Conservation (phyloP, 2,888 invertebrate species). For the Rambutsinella grinnellia region DNA sequence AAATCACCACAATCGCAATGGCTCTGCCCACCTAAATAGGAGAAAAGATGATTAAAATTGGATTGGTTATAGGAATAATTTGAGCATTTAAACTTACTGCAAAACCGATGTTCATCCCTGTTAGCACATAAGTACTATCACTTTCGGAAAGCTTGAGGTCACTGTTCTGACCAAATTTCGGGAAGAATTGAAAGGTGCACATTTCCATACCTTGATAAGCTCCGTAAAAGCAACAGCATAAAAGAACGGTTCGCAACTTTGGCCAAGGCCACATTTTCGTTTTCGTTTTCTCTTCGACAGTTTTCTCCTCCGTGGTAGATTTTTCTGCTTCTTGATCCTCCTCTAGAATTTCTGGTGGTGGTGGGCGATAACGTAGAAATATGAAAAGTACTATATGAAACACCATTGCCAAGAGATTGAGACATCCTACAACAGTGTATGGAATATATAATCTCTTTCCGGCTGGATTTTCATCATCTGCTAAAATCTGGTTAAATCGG, state of each 20-base stretch:
- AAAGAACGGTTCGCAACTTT: constrained; percentile 18
- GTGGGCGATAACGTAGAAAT: constrained; percentile 34
- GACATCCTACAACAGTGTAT: constrained; percentile 28
- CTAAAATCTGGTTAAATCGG: neutral
- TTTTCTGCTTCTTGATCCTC: neutral
- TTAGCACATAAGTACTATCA: constrained; percentile 45
- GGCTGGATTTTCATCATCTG: neutral
- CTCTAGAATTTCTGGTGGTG: constrained; percentile 24
- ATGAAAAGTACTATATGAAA: constrained; percentile 39
- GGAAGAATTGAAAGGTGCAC: constrained; percentile 60
- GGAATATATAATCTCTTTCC: constrained; percentile 36
- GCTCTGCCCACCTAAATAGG: constrained; percentile 51
- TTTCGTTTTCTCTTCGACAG: neutral
- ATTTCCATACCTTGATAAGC: constrained; percentile 60
- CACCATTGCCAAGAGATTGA: neutral
- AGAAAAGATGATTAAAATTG: no score
- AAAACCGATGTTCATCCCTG: constrained; percentile 54
- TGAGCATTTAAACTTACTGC: no score
- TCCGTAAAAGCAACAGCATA: constrained; percentile 39
- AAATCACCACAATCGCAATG: constrained; percentile 49
- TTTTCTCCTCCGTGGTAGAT: neutral
- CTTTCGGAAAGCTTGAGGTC: constrained; percentile 50
- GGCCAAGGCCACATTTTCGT: constrained; percentile 17
- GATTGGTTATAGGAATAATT: no score
- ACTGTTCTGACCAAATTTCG: constrained; percentile 59